Percentiles rank a stretch among this genome's conserved stretches.
Conservation (phyloP, 2,113 vertebrate species). For the Eulemur rufifrons region DNA sequence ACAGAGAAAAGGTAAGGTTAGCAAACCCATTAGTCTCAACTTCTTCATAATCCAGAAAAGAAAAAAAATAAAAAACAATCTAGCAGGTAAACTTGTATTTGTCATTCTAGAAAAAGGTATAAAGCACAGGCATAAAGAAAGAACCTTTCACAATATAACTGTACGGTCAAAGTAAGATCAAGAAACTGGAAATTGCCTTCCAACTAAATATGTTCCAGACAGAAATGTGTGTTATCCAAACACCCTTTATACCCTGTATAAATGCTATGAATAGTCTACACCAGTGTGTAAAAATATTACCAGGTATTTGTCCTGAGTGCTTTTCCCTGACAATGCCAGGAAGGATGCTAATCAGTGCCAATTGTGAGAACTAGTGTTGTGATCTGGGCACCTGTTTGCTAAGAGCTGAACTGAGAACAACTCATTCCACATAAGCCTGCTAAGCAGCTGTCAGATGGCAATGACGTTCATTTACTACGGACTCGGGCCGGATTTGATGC, state of each 20-base stretch:
- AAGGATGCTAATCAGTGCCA: conserved; percentile 47
- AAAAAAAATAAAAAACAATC: not conserved
- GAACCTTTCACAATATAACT: not conserved
- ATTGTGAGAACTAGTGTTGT: conserved; percentile 9
- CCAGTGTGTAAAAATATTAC: not conserved
- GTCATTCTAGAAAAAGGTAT: not conserved
- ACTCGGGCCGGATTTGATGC: not conserved
- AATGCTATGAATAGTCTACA: not conserved
- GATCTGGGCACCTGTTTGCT: conserved; percentile 21
- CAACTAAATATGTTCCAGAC: not conserved
- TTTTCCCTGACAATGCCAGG: not conserved
- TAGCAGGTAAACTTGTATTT: not conserved
- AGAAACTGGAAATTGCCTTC: not conserved
- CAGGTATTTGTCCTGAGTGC: not conserved
- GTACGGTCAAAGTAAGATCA: not conserved
- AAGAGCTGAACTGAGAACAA: conserved; percentile 40
- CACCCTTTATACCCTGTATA: not conserved
- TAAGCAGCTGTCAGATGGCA: conserved; percentile 56
- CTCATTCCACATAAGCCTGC: conserved; percentile 33
- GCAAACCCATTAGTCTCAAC: not conserved
- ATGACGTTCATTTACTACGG: not conserved
- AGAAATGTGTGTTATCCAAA: not conserved
- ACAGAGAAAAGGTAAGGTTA: not conserved
- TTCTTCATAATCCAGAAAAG: not conserved
- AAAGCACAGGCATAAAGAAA: not conserved